Base-by-base conservation (phyloP, 2,113 vertebrate species). In the Neodon shergylaensis region DNA sequence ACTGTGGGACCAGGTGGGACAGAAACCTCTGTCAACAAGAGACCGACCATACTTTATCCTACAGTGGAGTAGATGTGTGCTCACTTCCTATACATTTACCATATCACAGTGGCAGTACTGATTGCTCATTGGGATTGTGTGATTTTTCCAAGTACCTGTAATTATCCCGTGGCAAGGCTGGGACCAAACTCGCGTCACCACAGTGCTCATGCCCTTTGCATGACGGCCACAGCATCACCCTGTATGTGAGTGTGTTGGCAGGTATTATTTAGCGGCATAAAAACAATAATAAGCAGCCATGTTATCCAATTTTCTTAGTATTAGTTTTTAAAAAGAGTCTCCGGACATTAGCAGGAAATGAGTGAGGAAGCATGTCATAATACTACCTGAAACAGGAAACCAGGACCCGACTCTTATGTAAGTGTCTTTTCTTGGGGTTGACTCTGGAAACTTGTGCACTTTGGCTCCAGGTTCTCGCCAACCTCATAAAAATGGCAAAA, bases 401-500 rank as follows among this genome's bases (percentile, higher is more conserved):
- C 2, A 93, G 88, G 39, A 87, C 76, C 28, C 66, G 47, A 73
- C 90, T 95, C 94, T 92, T 95, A 93, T 84, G 3, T 94, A 96
- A 97, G 73, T 83, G 24, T 83, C 84, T 97, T 90, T 78, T 28
- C 90, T 97, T 95, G 78, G 84, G 94, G 91, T 65, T 73, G 72
- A 73, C 68, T 96, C 93, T 90, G 91, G 93, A 94, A 95, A 91
- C 85, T 92, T 82, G 91, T 76, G 95, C 68, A 24, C 42, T 86
- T 82, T 88, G 90, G 90, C 66, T 61, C 70, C 88, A 54, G 76
- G 42, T 94, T 96, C 74, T 72, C 95, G 96, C 96, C 97, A 96
- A 95, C 86, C 54, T 88, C 92, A 95, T 96, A 96, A 95, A 97
- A 97, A 86, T 84, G 68, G 36, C 85, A 42, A 87, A 94, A 92